Evolutionary conservation across 2,797 vertebrate species (phyloP).

Genomic region (Danio aesculapii): DNA sequence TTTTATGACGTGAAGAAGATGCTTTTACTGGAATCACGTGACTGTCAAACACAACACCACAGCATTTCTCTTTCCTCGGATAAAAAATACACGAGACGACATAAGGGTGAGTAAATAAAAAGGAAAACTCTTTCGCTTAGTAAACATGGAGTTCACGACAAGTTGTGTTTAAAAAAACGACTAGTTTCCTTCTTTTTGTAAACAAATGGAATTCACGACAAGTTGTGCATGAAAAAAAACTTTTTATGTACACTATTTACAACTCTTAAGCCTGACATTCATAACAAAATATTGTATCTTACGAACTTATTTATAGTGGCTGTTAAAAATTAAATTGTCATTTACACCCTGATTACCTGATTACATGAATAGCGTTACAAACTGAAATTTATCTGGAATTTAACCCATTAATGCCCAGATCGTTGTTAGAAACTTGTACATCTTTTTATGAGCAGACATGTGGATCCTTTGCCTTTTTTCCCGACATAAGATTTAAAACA

Average conservation of each 20-base stretch:
- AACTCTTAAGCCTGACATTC: constrained; percentile 58
- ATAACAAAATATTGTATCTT: constrained; percentile 49
- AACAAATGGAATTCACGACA: neutral
- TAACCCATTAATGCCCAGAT: constrained; percentile 35
- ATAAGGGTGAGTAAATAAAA: neutral
- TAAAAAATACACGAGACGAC: neutral
- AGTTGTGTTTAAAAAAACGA: no score
- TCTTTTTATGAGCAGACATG: neutral
- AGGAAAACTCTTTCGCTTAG: no score
- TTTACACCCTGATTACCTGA: constrained; percentile 28
- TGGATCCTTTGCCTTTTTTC: neutral
- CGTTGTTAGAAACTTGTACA: neutral
- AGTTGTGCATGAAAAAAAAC: constrained; percentile 29
- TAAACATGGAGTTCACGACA: no score
- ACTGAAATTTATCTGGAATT: neutral
- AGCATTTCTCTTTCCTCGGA: no score
- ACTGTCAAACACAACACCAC: no score
- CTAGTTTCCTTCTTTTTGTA: no score
- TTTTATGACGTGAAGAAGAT: no score
- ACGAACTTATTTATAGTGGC: neutral
- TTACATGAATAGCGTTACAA: constrained; percentile 35
- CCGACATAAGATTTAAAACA: neutral
- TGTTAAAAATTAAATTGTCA: constrained; percentile 4
- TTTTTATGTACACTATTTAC: constrained; percentile 77
- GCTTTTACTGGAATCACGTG: no score